Evolutionary conservation across 2,888 invertebrate species (phyloP), one percentile per base, ranked within the genome.

Genomic region (Dione juno): DNA sequence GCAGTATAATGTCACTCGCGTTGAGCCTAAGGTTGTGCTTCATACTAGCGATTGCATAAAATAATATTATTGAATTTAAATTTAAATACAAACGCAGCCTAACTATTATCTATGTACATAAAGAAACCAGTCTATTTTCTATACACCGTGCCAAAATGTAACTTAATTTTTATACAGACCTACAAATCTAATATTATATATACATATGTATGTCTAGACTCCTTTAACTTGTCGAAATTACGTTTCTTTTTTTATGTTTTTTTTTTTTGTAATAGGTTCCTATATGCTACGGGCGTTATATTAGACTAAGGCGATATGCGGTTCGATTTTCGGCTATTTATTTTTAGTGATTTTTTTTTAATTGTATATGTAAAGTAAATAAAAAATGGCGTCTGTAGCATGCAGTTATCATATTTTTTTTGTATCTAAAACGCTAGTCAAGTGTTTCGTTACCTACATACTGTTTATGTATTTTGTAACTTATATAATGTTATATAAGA

Each of bases 361-460:
- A 28, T 61, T n/a, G 63, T 59, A 48, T 35, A 35, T 63, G 35
- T 52, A 19, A 69, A 72, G 35, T 52, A 52, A 57, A 50, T 64
- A 50, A 19, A 63, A 67, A 67, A 69, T 59, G 70, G 71, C 74
- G 74, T 77, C 74, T 69, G 75, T 70, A 69, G 75, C 74, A 66
- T 65, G 71, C 73, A 70, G 70, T 69, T 64, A 64, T 63, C 67
- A 8, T 53, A 43, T 59, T 43, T 74, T 81, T 84, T 80, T 85
- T 79, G 76, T 85, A 80, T 86, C 80, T 84, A 81, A 84, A 87
- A 87, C 89, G 89, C 93, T 93, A 93, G 93, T 93, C 93, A 93
- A 88, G 88, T 86, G 86, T 89, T 93, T 92, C 88, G 93, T 93
- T 93, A 93, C 93, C 92, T 92, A 88, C 88, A 88, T 88, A 82